A percentile compares a stretch with the other conserved stretches of the same genome.
Conservation (phyloP, 2,797 vertebrate species). For the Eupleurogrammus muticus region DNA sequence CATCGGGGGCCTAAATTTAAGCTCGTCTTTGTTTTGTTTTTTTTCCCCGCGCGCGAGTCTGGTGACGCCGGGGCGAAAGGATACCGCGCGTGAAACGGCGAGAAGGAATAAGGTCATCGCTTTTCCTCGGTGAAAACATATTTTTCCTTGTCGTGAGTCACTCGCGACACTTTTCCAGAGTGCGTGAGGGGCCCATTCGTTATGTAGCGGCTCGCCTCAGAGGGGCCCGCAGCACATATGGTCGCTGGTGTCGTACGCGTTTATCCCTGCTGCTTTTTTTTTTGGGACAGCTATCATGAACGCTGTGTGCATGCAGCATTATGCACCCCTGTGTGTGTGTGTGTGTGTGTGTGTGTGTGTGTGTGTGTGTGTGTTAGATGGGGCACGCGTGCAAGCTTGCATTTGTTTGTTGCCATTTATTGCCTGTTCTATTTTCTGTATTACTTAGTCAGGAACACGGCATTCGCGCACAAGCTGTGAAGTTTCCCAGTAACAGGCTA, state of each 20-base stretch:
- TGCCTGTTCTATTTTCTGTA: constrained; percentile 73
- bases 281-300: constrained; percentile 25
- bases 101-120: constrained; percentile 82
- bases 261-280: constrained; percentile 50
- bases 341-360: constrained; percentile 18
- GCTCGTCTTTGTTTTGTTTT: constrained; percentile 69
- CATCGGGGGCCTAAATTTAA: constrained; percentile 80
- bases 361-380: constrained; percentile 7
- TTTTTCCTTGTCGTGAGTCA: constrained; percentile 74
- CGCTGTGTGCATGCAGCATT: constrained; percentile 14
- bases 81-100: constrained; percentile 22
- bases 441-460: constrained; percentile 65
- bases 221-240: constrained; percentile 55
- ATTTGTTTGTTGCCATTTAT: constrained; percentile 69
- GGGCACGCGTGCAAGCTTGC: constrained; percentile 20
- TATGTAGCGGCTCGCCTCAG: constrained; percentile 61
- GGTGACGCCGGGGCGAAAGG: constrained; percentile 68
- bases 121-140: constrained; percentile 76
- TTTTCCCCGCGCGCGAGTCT: constrained; percentile 67
- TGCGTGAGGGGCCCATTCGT: constrained; percentile 72
- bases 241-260: constrained; percentile 47
- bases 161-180: constrained; percentile 64
- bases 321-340: constrained; percentile 16
- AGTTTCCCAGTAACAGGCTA: constrained; percentile 78
- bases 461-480: constrained; percentile 71